A percentile compares a stretch with the other conserved stretches of the same genome.
These are phyloP conservation scores for Aphidius colemani DNA, from an alignment of 2,888 invertebrate species.

Conservation along the genomic window DNA sequence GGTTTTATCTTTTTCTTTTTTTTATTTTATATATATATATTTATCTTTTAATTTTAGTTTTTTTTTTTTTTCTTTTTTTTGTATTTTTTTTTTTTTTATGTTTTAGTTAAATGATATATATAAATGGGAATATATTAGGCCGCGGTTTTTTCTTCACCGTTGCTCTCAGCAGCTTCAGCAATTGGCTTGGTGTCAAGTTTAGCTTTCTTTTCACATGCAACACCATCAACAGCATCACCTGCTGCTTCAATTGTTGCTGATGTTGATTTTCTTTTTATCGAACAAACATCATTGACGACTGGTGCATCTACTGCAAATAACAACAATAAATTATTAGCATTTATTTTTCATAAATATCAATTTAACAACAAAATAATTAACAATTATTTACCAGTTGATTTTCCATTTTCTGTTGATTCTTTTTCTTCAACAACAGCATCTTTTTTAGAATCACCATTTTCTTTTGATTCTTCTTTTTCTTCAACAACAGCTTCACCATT, in stretches of 20 bases:
- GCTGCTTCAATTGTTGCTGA: slow-evolving; percentile 50
- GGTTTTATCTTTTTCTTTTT: slow-evolving; percentile 17
- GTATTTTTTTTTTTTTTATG: too few species aligned
- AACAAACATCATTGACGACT: slow-evolving; percentile 54
- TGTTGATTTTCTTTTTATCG: slow-evolving; percentile 74
- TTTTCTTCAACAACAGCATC: slow-evolving; percentile 59
- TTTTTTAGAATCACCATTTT: slow-evolving; percentile 60
- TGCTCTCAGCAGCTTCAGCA: slow-evolving; percentile 64
- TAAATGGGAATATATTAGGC: slow-evolving; percentile 35
- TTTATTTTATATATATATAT: not conserved
- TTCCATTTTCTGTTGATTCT: slow-evolving; percentile 60
- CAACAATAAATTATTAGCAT: too few species aligned
- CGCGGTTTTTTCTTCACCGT: slow-evolving; percentile 63
- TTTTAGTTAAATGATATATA: too few species aligned
- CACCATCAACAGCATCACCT: slow-evolving; percentile 62
- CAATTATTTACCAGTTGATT: slow-evolving; percentile 54
- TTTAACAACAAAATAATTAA: not conserved
- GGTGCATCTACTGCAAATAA: slow-evolving; percentile 39
- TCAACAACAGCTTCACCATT: slow-evolving; percentile 49
- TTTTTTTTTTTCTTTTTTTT: not conserved
- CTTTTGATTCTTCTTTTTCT: slow-evolving; percentile 50
- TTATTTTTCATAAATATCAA: too few species aligned
- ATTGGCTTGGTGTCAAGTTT: slow-evolving; percentile 69
- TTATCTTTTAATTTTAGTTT: too few species aligned
- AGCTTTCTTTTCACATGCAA: slow-evolving; percentile 75